Evolutionary conservation across 2,888 invertebrate species (phyloP), one percentile per base, ranked within the genome.

Genomic region (Julus scandinavius): DNA sequence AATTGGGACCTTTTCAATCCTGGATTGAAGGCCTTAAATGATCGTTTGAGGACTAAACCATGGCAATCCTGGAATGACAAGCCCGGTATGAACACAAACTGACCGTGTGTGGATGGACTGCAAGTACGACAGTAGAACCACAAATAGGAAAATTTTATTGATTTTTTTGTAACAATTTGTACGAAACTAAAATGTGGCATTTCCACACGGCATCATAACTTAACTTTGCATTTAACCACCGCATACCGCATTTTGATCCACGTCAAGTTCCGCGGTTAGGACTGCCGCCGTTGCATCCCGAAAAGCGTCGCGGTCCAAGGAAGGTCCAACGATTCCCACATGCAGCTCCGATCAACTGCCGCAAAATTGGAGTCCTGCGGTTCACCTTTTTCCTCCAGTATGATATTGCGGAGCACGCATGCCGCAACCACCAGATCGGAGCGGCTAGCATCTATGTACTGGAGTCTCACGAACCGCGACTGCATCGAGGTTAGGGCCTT

Each of bases 361-460:
- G 29, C 83, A 6, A 6, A n/a, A 83, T 13, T 2, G n/a, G 29
- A 3, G 13, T 3, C 13, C n/a, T n/a, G 17, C 11, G 38, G 38
- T 83, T 83, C 83, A 3, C 83, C 83, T 83, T 83, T 29, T 5
- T 83, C 83, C 83, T 83, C 83, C 40, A 83, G n/a, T n/a, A 83
- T 83, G 40, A 83, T 83, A 20, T 88, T 88, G 54, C 87, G 88
- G 17, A 88, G 45, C 17, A 88, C 88, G 11, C 88, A 88, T 38
- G 58, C 40, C 4, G 88, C 88, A 17, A 41, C 58, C 29, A 88
- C 85, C 13, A 63, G 13, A 41, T 86, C 63, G 40, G 20, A 45
- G 15, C 86, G 54, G 13, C 20, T 20, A 13, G 45, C 54, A 38
- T 88, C 88, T 6, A 86, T 17, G 20, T n/a, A 86, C 20, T 17